phyloP scores from a whole-genome alignment of 2,113 vertebrate species.

The Solea solea region DNA sequence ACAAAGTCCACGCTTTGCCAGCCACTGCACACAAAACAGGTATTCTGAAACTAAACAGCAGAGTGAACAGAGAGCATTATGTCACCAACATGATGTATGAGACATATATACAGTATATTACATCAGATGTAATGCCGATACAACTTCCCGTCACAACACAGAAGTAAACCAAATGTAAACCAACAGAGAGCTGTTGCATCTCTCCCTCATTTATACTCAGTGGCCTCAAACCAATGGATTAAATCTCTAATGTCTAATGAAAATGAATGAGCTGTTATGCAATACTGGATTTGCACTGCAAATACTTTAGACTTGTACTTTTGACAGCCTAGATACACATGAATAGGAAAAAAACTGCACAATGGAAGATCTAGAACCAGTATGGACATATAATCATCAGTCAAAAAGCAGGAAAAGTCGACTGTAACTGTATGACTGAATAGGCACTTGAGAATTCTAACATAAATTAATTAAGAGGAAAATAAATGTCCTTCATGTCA shows the following conservation, averaged over 20 bases:
- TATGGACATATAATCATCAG: neutral
- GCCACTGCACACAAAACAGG: conserved; percentile 26
- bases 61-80: neutral
- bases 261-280: conserved; percentile 47
- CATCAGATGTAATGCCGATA: neutral
- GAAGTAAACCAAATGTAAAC: neutral
- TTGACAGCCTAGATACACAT: neutral
- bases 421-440: neutral
- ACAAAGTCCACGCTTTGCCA: conserved; percentile 36
- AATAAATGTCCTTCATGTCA: neutral
- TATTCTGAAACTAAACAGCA: conserved; percentile 23
- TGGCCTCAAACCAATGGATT: neutral
- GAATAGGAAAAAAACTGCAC: neutral
- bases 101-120: neutral
- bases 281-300: conserved; percentile 30
- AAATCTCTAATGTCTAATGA: conserved; percentile 30
- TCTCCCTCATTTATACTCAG: neutral
- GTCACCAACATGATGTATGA: conserved; percentile 27
- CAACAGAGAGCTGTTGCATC: no score
- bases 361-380: neutral
- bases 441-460: neutral
- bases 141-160: neutral
- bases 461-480: neutral
- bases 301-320: neutral
- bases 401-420: neutral